Conservation (phyloP, 2,113 vertebrate genomes). For the Gracilinanus agilis region DNA sequence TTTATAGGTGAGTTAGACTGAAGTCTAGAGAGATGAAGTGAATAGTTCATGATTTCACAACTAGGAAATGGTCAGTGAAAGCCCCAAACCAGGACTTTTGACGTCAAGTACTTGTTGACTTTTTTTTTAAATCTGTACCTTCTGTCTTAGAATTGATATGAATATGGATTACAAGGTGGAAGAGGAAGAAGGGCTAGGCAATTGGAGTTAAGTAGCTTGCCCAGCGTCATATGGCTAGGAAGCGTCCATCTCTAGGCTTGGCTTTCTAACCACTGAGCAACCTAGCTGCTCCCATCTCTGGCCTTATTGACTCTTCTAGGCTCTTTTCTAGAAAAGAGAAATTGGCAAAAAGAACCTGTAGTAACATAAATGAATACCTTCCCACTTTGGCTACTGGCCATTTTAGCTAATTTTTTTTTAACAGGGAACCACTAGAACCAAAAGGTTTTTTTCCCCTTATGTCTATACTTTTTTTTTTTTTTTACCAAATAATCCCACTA, state of each 20-base stretch:
- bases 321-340: background rate
- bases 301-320: background rate
- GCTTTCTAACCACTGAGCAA: no score
- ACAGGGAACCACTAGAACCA: background rate
- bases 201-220: no score
- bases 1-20: background rate
- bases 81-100: background rate
- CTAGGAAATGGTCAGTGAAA: background rate
- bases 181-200: no score
- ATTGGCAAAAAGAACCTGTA: background rate
- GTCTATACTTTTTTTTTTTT: background rate
- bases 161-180: no score
- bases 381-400: background rate
- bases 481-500: background rate
- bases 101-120: background rate
- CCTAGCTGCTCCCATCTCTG: no score
- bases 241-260: no score
- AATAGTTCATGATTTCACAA: background rate
- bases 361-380: background rate
- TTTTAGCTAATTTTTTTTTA: background rate
- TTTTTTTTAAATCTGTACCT: no score
- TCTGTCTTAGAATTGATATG: no score
- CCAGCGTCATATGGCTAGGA: no score
- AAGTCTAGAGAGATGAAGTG: background rate
- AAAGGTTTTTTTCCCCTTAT: conserved; percentile 4